phyloP scores from a whole-genome alignment of 2,797 vertebrate genomes.

The Simalia tracyae region DNA sequence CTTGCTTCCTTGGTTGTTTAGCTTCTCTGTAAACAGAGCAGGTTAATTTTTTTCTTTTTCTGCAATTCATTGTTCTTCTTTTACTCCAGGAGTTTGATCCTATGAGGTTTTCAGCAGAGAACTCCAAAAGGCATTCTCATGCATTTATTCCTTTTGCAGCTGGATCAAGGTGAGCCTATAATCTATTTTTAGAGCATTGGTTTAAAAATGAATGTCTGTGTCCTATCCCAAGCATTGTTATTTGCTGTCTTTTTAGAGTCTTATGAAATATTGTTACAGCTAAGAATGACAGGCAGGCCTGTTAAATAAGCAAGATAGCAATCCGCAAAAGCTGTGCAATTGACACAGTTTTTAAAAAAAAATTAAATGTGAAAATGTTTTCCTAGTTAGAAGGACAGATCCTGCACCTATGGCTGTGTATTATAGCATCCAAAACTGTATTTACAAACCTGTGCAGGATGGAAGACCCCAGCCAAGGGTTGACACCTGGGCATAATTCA shows the following conservation, averaged over 20 bases:
- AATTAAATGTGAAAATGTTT: background rate
- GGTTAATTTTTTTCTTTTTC: background rate
- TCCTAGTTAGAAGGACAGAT: background rate
- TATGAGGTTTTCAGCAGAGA: conserved; percentile 81
- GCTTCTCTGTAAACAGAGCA: background rate
- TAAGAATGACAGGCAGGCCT: background rate
- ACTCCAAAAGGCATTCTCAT: conserved; percentile 79
- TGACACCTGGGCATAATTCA: background rate
- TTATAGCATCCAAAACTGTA: background rate
- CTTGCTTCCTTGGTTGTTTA: too few relatives aligned
- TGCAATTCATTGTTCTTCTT: background rate
- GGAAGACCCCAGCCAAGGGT: background rate
- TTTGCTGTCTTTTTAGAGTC: background rate
- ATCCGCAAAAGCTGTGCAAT: background rate
- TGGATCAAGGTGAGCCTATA: conserved; percentile 78
- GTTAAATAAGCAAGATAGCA: background rate
- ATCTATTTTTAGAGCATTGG: background rate
- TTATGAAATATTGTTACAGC: background rate
- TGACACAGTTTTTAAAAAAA: background rate
- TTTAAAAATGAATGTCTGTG: background rate
- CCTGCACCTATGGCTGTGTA: background rate
- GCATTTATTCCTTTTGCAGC: conserved; percentile 88
- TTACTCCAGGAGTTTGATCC: conserved; percentile 82
- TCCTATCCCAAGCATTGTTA: background rate
- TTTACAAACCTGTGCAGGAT: background rate